Evolutionary conservation across 2,113 vertebrate genomes (phyloP).

Genomic region (Conger conger): DNA sequence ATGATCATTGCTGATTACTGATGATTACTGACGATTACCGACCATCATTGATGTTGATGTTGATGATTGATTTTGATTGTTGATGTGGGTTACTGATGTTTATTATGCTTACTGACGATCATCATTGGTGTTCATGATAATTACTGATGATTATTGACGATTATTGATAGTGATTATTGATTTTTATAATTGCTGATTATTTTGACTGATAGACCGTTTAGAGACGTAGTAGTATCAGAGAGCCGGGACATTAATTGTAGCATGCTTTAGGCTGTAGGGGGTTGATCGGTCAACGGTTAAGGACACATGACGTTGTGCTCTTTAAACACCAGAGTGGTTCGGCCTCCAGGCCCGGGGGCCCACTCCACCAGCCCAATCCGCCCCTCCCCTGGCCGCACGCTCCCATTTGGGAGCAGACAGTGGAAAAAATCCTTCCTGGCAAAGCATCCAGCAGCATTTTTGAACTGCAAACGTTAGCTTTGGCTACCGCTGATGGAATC

Average conservation of each 20-base stretch:
- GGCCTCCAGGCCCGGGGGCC: background rate
- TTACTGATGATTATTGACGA: no score
- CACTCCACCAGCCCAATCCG: background rate
- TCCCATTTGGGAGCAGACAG: background rate
- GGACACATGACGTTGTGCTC: background rate
- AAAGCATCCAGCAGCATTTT: background rate
- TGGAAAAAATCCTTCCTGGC: constrained; percentile 1
- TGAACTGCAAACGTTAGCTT: background rate
- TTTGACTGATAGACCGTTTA: no score
- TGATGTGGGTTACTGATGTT: no score
- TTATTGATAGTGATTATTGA: no score
- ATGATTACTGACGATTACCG: no score
- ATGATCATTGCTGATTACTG: no score
- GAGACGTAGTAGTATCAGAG: background rate
- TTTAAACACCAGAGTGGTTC: background rate
- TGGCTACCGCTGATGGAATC: background rate
- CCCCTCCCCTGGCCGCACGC: background rate
- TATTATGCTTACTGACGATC: no score
- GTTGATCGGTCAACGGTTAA: no score
- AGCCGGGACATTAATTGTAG: background rate
- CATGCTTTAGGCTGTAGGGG: background rate
- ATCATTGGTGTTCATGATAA: no score
- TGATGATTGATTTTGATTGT: no score
- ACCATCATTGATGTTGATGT: no score
- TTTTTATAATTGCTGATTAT: no score